Conservation (phyloP, 2,888 invertebrate genomes). For the Scelioninae gen. 2 region DNA sequence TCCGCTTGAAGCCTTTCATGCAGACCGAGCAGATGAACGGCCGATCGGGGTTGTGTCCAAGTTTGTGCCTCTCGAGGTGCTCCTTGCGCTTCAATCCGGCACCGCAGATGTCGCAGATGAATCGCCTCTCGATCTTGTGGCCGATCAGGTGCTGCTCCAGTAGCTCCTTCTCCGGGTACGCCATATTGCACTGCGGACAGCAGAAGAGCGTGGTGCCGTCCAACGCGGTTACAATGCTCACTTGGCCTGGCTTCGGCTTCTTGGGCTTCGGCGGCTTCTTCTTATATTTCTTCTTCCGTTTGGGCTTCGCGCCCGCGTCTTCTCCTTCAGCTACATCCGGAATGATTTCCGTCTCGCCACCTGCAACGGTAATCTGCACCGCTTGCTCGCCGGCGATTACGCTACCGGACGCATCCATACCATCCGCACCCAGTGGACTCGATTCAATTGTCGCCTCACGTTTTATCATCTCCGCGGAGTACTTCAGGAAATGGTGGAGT, state of each 20-base stretch:
- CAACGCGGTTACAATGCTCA: slow-evolving; percentile 85
- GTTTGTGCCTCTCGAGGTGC: slow-evolving; percentile 90
- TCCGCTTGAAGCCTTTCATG: slow-evolving; percentile 90
- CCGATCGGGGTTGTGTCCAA: slow-evolving; percentile 91
- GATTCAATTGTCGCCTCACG: slow-evolving; percentile 80
- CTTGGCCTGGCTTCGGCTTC: slow-evolving; percentile 90
- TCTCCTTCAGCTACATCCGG: slow-evolving; percentile 64
- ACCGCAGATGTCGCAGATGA: slow-evolving; percentile 92
- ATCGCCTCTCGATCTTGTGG: slow-evolving; percentile 89
- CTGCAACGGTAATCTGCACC: slow-evolving; percentile 74
- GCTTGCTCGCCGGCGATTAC: slow-evolving; percentile 74
- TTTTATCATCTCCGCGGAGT: slow-evolving; percentile 86
- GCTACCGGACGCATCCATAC: slow-evolving; percentile 71
- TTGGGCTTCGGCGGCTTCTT: slow-evolving; percentile 87
- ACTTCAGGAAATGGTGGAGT: slow-evolving; percentile 89
- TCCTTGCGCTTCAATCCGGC: slow-evolving; percentile 92
- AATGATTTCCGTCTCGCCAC: slow-evolving; percentile 71
- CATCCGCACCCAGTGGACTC: slow-evolving; percentile 74
- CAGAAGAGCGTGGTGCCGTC: slow-evolving; percentile 91
- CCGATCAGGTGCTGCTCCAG: slow-evolving; percentile 90
- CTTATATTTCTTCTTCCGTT: slow-evolving; percentile 86
- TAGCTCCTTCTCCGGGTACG: slow-evolving; percentile 89
- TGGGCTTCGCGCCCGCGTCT: slow-evolving; percentile 75
- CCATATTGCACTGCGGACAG: slow-evolving; percentile 93
- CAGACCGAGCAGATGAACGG: slow-evolving; percentile 93